Base-by-base conservation (phyloP, 2,888 invertebrate genomes). In the Lochmaea crataegi region DNA sequence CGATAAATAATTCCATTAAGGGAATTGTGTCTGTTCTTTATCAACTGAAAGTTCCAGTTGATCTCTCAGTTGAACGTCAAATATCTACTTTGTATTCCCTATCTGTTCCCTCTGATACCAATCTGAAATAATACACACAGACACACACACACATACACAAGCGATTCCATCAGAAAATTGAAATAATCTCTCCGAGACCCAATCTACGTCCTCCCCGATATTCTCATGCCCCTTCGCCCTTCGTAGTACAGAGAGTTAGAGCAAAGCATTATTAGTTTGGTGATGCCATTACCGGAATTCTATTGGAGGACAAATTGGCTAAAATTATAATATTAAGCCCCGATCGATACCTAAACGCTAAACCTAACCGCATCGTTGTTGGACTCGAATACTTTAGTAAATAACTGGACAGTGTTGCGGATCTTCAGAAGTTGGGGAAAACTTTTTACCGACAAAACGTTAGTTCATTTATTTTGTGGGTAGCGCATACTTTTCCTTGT, bases 291-390 rank as follows among this genome's bases (percentile, higher is more conserved):
- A 81, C 80, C 75, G 77, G 79, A 79, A 80, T 75, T 78, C 77
- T 73, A 77, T 78, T 76, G 72, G 71, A 79, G 81, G 80, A 82
- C 83, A 84, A 84, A 84, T 84, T 84, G 82, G 81, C 80, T 81
- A 75, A 82, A 84, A 84, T 84, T 84, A 83, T 82, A 80, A 78
- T 77, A 76, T 73, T 74, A 72, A 73, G 67, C 71, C 71, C 67
- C 76, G 76, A 69, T 70, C 77, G 72, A 76, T 72, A 72, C 32
- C 32, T 38, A 38, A 76, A 76, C 76, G 68, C 73, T 73, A 75
- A 74, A 73, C 71, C 75, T 69, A 69, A 78, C 78, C 78, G 70
- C 79, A 78, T 76, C 14, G 72, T 72, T 74, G 75, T 77, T 70
- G 77, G 68, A 69, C 76, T 77, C 73, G 69, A 71, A 76, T 75